Conservation (phyloP, 2,113 vertebrate genomes). For the Toxotes jaculatrix region DNA sequence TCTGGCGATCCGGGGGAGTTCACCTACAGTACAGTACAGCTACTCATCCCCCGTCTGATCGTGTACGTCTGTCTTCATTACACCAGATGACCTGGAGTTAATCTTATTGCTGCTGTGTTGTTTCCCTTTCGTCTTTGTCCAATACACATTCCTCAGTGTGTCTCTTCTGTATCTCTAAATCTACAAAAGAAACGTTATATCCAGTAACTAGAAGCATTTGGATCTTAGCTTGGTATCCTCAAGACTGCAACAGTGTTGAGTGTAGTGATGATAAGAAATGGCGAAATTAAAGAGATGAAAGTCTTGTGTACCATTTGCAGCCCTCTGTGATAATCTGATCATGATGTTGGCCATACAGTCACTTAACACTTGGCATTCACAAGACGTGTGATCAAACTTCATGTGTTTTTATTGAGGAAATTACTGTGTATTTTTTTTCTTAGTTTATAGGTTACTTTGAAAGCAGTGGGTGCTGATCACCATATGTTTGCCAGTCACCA, state of each 20-base stretch:
- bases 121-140: constrained; percentile 72
- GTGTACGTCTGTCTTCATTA: constrained; percentile 75
- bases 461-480: constrained; percentile 52
- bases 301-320: constrained; percentile 84
- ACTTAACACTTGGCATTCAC: constrained; percentile 49
- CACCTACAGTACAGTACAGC: constrained; percentile 58
- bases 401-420: constrained; percentile 63
- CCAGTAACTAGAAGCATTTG: constrained; percentile 60
- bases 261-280: constrained; percentile 55
- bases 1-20: constrained; percentile 66
- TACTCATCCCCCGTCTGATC: constrained; percentile 61
- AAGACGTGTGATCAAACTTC: constrained; percentile 57
- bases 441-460: constrained; percentile 71
- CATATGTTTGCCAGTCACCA: constrained; percentile 76
- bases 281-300: constrained; percentile 86
- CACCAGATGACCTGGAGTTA: constrained; percentile 68
- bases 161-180: constrained; percentile 47
- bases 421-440: constrained; percentile 33
- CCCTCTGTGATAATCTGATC: constrained; percentile 88
- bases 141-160: constrained; percentile 43
- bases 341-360: constrained; percentile 72
- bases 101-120: constrained; percentile 61
- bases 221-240: constrained; percentile 25
- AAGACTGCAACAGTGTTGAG: constrained; percentile 40
- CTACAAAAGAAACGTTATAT: constrained; percentile 59